Evolutionary conservation across 2,113 vertebrate species (phyloP).

Genomic region (Ascaphus truei): DNA sequence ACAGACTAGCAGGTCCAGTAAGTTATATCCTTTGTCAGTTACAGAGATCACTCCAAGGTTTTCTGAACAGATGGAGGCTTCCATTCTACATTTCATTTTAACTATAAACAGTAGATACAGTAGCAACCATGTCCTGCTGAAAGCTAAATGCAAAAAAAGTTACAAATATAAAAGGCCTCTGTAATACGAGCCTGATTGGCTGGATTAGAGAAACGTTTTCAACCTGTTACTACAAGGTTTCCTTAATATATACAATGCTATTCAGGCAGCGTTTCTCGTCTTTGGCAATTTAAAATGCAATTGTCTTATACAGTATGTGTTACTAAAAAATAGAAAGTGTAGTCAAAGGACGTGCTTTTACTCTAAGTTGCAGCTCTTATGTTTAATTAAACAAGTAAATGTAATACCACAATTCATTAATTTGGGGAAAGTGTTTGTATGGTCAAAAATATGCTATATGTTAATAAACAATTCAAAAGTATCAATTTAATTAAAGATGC

Average conservation of each 20-base stretch:
- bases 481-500: too few species aligned
- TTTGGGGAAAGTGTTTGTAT: too few species aligned
- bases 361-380: neutral
- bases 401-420: too few species aligned
- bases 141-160: constrained; percentile 4
- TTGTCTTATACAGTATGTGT: constrained; percentile 28
- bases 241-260: constrained; percentile 33
- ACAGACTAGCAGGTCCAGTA: too few species aligned
- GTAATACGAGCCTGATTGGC: constrained; percentile 19
- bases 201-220: constrained; percentile 15
- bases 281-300: constrained; percentile 26
- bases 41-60: neutral
- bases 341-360: constrained; percentile 25
- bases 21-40: too few species aligned
- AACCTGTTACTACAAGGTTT: constrained; percentile 37
- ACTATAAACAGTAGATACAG: constrained; percentile 17
- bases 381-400: too few species aligned
- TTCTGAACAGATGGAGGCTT: constrained; percentile 4
- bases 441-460: too few species aligned
- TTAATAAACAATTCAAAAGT: too few species aligned
- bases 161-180: constrained; percentile 1
- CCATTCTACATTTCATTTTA: constrained; percentile 7
- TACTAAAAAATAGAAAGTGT: constrained; percentile 37
- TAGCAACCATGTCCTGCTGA: neutral
- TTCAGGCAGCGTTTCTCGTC: constrained; percentile 20